Base-by-base conservation (phyloP, 2,113 vertebrate species). In the Hippopotamus amphibius region DNA sequence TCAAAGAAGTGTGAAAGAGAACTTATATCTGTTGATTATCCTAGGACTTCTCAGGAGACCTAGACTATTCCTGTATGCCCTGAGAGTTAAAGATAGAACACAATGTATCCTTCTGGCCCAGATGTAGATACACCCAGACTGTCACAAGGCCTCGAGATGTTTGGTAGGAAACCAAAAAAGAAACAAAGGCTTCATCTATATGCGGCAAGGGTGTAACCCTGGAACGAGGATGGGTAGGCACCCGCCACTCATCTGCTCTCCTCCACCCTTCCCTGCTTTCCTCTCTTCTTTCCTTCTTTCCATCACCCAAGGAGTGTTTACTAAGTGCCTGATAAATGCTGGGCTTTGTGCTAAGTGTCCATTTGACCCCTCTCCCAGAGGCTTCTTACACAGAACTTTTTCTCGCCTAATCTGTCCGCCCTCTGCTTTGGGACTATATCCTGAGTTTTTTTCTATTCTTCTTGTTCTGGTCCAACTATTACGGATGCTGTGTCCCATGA, bases 11-110 rank as follows among this genome's bases (percentile, higher is more conserved):
- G 24, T 90, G 90, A 96, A 94, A 92, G 17, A 86, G 69, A 37
- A 93, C 84, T 74, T n/a, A 6, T 43, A 90, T 86, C 69, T 95
- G 81, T 65, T 95, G 68, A 88, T 96, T 86, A 86, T 82, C 81
- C 46, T 48, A 65, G 74, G 79, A 43, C 61, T 97, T 87, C 92
- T 97, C 61, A 24, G 55, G 72, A 63, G 95, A 76, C 57, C 61
- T 22, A 55, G 63, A 74, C 59, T 65, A 24, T 10, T 30, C 66
- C 50, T 76, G 14, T 43, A 1, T 53, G 84, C 48, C 66, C 80
- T 68, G 12, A 48, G 48, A 84, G 80, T 80, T 96, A 87, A 92
- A 82, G 30, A 59, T 33, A 79, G 92, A 86, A 69, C 28, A 65
- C 41, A 83, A 1, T 37, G 57, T 24, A 14, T 43, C n/a, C 11